Evolutionary conservation across 2,888 invertebrate genomes (phyloP), one percentile per base, ranked within the genome.

Genomic region (Romanomermis culicivorax): DNA sequence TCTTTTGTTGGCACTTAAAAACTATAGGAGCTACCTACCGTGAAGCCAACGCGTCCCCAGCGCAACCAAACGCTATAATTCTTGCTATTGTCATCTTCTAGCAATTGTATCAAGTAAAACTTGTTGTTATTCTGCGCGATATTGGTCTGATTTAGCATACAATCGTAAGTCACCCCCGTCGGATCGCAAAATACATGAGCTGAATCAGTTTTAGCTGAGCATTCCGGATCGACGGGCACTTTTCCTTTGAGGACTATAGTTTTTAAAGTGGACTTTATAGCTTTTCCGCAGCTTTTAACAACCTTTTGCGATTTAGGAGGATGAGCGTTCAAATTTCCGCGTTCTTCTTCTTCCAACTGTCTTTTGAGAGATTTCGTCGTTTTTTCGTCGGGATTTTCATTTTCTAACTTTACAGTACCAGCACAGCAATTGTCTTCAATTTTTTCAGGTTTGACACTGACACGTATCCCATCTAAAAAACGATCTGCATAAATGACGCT

Each of bases 31-130:
- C 50, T 14, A 26, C 30, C 11, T 48, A 61, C 60, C 52, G 43
- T 63, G 57, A 69, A 69, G 2, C 75, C 76, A 17, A 77, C 75
- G n/a, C 76, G 67, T 1, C 76, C 76, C 76, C 76, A 76, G 14
- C 76, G 66, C 58, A 71, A 68, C 75, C 75, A 77, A 14, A 74
- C 72, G 55, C 66, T 63, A 63, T 67, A 75, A 0, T 58, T 30
- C 30, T 66, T 67, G 42, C 58, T 61, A 20, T 55, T 61, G 58
- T 72, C 66, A 27, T 71, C 70, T 58, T 74, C 66, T 36, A 76
- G 61, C 53, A 75, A 61, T 61, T 75, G 76, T 49, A 75, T 68
- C 36, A 75, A 55, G 65, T 72, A 75, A 61, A 68, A 75, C 62
- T 75, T 75, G 68, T 75, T 75, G 67, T 76, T 76, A 68, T 75